A percentile compares a stretch with the other conserved stretches of the same genome.
phyloP scores from a whole-genome alignment of 2,888 invertebrate genomes.

The Ischnura elegans region DNA sequence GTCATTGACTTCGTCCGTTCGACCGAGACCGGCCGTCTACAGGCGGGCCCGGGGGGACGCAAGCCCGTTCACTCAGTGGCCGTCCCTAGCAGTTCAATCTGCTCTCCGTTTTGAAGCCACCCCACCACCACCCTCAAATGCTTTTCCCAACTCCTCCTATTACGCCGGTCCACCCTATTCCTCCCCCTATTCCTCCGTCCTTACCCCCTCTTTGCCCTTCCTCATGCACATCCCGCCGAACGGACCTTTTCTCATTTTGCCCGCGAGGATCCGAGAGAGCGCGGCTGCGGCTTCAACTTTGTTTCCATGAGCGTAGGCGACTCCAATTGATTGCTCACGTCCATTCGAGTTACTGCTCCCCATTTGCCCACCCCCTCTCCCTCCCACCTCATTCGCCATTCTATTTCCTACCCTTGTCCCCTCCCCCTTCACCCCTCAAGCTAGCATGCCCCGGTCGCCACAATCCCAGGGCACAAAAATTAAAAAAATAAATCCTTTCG shows the following conservation, averaged over 20 bases:
- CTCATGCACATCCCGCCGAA: background rate
- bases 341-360: slow-evolving; percentile 56
- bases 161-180: background rate
- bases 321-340: slow-evolving; percentile 62
- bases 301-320: slow-evolving; percentile 54
- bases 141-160: background rate
- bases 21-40: slow-evolving; percentile 32
- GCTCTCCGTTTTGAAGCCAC: background rate
- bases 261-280: slow-evolving; percentile 29
- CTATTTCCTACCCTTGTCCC: background rate
- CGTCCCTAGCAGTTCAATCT: background rate
- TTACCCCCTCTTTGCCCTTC: background rate
- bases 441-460: background rate
- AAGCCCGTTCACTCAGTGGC: background rate
- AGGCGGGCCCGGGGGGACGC: background rate
- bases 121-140: background rate
- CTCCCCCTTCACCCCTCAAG: background rate
- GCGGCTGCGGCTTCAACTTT: slow-evolving; percentile 27
- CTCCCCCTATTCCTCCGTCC: background rate
- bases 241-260: background rate
- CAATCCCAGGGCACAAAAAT: background rate
- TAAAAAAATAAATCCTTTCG: background rate
- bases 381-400: background rate
- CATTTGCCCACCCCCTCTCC: background rate
- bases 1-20: slow-evolving; percentile 64